These are phyloP conservation scores for Gibbula magus DNA, from an alignment of 2,888 invertebrate species.

Conservation along the genomic window DNA sequence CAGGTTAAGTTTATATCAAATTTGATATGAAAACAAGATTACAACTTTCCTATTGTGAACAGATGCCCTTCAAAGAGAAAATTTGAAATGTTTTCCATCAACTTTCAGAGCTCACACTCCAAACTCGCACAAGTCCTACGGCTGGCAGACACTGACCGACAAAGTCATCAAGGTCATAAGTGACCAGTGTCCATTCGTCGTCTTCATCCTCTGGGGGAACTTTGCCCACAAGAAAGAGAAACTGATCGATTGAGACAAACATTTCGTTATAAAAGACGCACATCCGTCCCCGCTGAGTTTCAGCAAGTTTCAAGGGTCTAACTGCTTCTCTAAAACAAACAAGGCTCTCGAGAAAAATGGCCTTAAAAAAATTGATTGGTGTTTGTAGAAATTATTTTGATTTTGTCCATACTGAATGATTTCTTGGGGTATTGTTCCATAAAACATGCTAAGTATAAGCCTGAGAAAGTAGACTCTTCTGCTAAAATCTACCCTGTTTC, in stretches of 20 bases:
- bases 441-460: too few relatives aligned
- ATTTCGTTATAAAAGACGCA: slow-evolving; percentile 64
- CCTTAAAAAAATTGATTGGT: slow-evolving; percentile 63
- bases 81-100: too few relatives aligned
- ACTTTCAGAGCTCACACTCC: slow-evolving; percentile 69
- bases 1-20: too few relatives aligned
- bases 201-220: slow-evolving; percentile 71
- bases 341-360: slow-evolving; percentile 51
- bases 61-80: too few relatives aligned
- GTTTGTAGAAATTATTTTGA: slow-evolving; percentile 34
- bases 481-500: too few relatives aligned
- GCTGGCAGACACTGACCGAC: slow-evolving; percentile 72
- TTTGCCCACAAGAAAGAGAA: slow-evolving; percentile 71
- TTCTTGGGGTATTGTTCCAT: too few relatives aligned
- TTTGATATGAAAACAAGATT: too few relatives aligned
- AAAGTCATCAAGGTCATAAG: slow-evolving; percentile 61
- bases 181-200: slow-evolving; percentile 51
- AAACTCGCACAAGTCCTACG: slow-evolving; percentile 68
- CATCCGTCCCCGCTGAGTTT: slow-evolving; percentile 72
- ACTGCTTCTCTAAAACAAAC: slow-evolving; percentile 68
- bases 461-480: too few relatives aligned
- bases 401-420: too few relatives aligned
- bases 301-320: slow-evolving; percentile 64
- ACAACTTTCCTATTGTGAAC: too few relatives aligned
- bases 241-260: slow-evolving; percentile 60